Conservation (phyloP, 53 echinoderm and acorn worm genomes). For the Hippasteria phrygiana region DNA sequence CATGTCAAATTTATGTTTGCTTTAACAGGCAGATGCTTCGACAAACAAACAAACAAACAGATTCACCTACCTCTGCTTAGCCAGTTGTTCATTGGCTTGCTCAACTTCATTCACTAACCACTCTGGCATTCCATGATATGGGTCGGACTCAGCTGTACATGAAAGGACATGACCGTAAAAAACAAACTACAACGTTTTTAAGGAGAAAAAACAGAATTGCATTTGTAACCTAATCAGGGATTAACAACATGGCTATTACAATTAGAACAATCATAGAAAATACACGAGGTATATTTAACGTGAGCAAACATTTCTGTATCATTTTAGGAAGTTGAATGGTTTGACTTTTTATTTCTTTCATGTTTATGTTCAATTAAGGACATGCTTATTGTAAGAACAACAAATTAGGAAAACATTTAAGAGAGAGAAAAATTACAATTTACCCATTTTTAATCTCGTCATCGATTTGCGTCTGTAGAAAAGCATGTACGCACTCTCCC, state of each 20-base stretch:
- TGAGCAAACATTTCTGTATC: too few species aligned
- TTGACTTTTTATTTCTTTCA: too few species aligned
- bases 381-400: too few species aligned
- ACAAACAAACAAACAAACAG: not conserved
- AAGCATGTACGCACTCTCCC: conserved; percentile 99
- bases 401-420: not conserved
- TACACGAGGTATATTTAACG: too few species aligned
- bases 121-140: conserved; percentile 66
- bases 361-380: too few species aligned
- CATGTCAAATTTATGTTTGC: too few species aligned
- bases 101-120: conserved; percentile 77
- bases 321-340: too few species aligned
- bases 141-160: conserved; percentile 40
- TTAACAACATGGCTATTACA: too few species aligned
- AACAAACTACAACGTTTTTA: too few species aligned
- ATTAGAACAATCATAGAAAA: too few species aligned
- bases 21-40: not conserved
- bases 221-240: too few species aligned
- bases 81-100: conserved; percentile 76
- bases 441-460: conserved; percentile 69
- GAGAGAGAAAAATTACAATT: not conserved
- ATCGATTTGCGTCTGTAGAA: conserved; percentile 92
- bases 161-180: conserved; percentile 2
- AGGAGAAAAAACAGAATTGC: too few species aligned
- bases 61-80: conserved; percentile 74